Percentiles rank a stretch among this genome's conserved stretches.
These are phyloP conservation scores for Plecturocebus donacophilus DNA, from an alignment of 2,113 vertebrate species.

Conservation along the genomic window DNA sequence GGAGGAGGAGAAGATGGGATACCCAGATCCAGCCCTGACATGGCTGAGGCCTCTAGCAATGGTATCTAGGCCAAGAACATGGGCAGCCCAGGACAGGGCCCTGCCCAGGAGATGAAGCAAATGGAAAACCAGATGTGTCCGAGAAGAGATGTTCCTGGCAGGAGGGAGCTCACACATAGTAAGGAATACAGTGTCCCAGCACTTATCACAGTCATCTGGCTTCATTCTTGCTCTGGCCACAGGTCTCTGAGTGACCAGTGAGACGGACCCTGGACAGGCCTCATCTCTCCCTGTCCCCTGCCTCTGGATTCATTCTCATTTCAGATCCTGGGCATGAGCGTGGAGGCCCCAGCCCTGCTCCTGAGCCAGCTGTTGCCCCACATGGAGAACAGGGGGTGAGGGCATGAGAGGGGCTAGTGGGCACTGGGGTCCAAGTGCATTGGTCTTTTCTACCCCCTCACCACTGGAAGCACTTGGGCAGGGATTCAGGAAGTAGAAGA, in stretches of 20 bases:
- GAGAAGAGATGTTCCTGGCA: neutral
- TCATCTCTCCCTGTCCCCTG: too few relatives aligned
- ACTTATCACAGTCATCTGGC: too few relatives aligned
- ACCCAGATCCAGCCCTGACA: neutral
- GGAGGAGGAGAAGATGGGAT: neutral
- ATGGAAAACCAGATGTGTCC: neutral
- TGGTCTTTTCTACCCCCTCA: neutral
- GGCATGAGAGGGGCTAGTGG: neutral
- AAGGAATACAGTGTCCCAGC: neutral
- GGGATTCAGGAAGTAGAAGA: neutral
- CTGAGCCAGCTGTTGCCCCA: slow-evolving; percentile 70
- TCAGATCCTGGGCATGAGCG: slow-evolving; percentile 81
- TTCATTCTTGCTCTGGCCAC: neutral
- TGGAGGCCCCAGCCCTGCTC: too few relatives aligned
- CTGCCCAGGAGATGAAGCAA: neutral
- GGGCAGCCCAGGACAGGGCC: neutral
- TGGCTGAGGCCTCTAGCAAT: neutral
- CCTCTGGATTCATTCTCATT: neutral
- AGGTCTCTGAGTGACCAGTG: neutral
- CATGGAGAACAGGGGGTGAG: slow-evolving; percentile 87
- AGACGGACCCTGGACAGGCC: neutral
- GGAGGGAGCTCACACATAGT: neutral
- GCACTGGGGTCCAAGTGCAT: neutral
- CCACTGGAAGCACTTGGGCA: neutral
- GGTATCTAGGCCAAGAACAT: neutral